Evolutionary conservation across 1,140 invertebrate genomes (phyloP).

Genomic region (Heliconius congener): DNA sequence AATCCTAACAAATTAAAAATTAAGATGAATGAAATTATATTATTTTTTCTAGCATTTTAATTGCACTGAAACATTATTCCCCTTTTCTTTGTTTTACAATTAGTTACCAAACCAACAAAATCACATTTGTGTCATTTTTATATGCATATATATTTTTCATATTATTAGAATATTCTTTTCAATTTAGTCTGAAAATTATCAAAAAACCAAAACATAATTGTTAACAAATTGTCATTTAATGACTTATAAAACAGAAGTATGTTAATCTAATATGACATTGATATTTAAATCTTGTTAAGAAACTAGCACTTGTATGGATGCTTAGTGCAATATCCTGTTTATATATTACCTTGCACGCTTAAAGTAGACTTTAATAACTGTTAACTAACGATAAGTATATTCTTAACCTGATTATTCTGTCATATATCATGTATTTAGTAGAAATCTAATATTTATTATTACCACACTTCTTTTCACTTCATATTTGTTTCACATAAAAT

Average conservation of each 20-base stretch:
- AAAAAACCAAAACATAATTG: neutral
- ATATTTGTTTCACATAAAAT: neutral
- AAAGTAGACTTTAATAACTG: conserved; percentile 50
- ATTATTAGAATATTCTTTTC: too few species aligned
- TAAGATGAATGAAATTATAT: neutral
- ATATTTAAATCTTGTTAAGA: conserved; percentile 76
- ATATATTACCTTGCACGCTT: conserved; percentile 48
- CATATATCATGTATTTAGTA: neutral
- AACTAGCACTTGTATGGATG: conserved; percentile 64
- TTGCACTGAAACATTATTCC: too few species aligned
- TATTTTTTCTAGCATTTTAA: too few species aligned
- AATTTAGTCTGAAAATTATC: neutral
- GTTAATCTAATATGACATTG: conserved; percentile 73
- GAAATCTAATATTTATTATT: conserved; percentile 7
- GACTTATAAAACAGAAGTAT: conserved; percentile 40
- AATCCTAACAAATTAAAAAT: neutral
- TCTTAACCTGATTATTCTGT: neutral
- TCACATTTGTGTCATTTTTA: too few species aligned
- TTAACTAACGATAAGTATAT: conserved; percentile 4
- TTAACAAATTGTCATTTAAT: conserved; percentile 29
- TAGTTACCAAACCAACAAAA: too few species aligned
- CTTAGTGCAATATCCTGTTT: conserved; percentile 63
- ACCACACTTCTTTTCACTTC: conserved; percentile 10
- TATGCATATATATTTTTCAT: too few species aligned
- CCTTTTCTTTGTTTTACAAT: too few species aligned